These are phyloP conservation scores for Calameuta idolon DNA, from an alignment of 2,888 invertebrate genomes.

Conservation along the genomic window DNA sequence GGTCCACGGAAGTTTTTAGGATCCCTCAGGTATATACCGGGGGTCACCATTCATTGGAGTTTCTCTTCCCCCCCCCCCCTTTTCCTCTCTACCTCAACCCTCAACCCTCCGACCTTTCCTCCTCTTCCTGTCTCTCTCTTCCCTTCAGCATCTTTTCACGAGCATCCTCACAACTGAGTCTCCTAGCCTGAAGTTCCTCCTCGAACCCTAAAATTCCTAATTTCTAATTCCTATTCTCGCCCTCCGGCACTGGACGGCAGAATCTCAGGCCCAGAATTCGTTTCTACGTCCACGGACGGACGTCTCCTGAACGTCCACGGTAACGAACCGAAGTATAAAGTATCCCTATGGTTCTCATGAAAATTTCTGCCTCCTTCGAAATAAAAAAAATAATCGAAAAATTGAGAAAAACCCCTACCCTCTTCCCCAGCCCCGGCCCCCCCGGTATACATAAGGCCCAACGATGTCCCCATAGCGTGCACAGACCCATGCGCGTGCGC, in stretches of 20 bases:
- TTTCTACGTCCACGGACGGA: constrained; percentile 27
- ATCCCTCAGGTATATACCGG: constrained; percentile 10
- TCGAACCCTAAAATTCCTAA: constrained; percentile 30
- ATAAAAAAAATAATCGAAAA: too few species aligned
- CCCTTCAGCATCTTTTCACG: neutral
- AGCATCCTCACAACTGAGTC: too few species aligned
- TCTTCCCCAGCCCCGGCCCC: too few species aligned
- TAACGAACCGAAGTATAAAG: constrained; percentile 29
- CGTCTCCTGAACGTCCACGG: constrained; percentile 40
- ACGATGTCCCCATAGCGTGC: too few species aligned
- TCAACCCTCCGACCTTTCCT: neutral
- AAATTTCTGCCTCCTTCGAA: constrained; percentile 43
- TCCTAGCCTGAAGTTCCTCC: too few species aligned
- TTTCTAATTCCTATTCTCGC: constrained; percentile 58
- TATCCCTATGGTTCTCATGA: constrained; percentile 64
- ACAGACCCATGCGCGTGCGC: too few species aligned
- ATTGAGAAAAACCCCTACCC: too few species aligned
- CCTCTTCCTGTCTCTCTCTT: neutral
- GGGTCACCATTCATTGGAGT: constrained; percentile 14
- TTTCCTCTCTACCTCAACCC: neutral
- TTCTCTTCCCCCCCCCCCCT: neutral
- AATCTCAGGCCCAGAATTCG: neutral
- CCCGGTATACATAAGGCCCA: too few species aligned
- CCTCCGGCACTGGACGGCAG: constrained; percentile 22
- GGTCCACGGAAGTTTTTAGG: neutral